Conservation (phyloP, 1,140 invertebrate genomes). For the Drosophila asahinai region DNA sequence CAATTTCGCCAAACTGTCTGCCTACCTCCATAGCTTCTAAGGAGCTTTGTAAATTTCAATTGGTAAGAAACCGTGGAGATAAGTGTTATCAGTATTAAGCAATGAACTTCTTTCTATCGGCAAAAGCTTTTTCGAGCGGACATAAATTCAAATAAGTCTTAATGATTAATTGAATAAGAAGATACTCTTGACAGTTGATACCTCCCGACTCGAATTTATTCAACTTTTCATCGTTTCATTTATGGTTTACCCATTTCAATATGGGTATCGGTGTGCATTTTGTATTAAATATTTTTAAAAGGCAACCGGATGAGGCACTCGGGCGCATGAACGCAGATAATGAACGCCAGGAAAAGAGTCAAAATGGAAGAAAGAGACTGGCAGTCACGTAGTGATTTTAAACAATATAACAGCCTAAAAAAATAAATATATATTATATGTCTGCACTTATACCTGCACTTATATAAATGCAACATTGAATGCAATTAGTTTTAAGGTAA, state of each 20-base stretch:
- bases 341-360: neutral
- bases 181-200: too few relatives aligned
- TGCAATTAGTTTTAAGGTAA: neutral
- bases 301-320: conserved; percentile 27
- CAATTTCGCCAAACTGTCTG: neutral
- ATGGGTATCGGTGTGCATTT: neutral
- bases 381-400: conserved; percentile 22
- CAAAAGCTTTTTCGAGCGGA: neutral
- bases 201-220: neutral
- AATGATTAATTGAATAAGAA: neutral
- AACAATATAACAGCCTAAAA: neutral
- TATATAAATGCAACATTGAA: too few relatives aligned
- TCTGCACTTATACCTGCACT: too few relatives aligned
- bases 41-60: neutral
- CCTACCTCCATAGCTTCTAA: neutral
- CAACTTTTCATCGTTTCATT: neutral
- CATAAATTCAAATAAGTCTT: neutral
- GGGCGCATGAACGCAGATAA: conserved; percentile 21
- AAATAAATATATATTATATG: neutral
- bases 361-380: conserved; percentile 22
- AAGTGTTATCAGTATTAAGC: neutral
- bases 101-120: neutral
- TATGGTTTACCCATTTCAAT: neutral
- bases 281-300: conserved; percentile 2
- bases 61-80: neutral